Percentiles rank a stretch among this genome's conserved stretches.
Conservation (phyloP, 2,888 invertebrate genomes). For the Ophioninae sp. region DNA sequence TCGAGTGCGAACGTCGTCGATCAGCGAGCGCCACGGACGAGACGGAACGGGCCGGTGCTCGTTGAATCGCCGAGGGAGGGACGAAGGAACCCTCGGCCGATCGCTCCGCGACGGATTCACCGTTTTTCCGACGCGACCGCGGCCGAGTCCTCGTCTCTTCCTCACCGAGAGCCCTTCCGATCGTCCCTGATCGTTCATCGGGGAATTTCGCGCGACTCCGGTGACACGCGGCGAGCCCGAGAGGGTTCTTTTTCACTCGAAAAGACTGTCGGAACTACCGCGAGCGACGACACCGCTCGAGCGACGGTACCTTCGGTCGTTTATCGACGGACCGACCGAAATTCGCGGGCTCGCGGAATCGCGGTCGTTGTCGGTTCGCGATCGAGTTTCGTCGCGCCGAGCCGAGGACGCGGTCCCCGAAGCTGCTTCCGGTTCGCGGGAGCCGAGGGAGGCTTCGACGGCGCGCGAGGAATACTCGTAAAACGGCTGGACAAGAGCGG, state of each 20-base stretch:
- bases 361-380: too few relatives aligned
- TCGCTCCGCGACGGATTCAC: constrained; percentile 6
- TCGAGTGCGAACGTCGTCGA: constrained; percentile 47
- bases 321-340: background rate
- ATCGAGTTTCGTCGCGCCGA: background rate
- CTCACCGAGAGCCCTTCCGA: background rate
- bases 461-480: constrained; percentile 49
- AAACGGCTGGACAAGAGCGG: too few relatives aligned
- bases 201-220: background rate
- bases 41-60: background rate
- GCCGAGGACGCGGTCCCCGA: background rate
- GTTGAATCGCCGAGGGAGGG: background rate
- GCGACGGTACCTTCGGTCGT: background rate
- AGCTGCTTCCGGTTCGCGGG: constrained; percentile 39
- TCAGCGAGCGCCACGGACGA: constrained; percentile 12
- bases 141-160: background rate
- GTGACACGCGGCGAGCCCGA: background rate
- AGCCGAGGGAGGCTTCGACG: constrained; percentile 61
- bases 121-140: background rate
- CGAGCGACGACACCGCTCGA: background rate
- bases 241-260: background rate
- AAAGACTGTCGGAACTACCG: background rate
- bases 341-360: too few relatives aligned
- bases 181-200: background rate
- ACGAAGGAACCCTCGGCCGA: constrained; percentile 7